phyloP scores from a whole-genome alignment of 1,140 invertebrate genomes.

The Megalopta genalis region DNA sequence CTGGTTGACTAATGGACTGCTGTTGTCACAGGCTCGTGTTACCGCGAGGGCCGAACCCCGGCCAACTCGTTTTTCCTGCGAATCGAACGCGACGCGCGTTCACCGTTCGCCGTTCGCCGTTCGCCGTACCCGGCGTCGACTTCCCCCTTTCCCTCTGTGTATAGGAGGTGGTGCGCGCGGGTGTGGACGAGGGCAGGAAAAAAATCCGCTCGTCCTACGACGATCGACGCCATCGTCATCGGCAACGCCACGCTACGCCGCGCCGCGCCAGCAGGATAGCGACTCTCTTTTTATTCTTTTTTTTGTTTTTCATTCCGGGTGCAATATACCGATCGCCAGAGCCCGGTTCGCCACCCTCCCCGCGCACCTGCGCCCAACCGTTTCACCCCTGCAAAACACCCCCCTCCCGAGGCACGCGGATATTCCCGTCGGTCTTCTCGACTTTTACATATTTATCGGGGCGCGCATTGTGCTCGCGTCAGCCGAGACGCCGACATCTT shows the following conservation, averaged over 20 bases:
- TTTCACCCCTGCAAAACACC: no score
- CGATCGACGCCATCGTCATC: conserved; percentile 12
- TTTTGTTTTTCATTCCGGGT: conserved; percentile 9
- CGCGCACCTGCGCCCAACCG: background rate
- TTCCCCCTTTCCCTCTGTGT: background rate
- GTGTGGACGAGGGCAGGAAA: background rate
- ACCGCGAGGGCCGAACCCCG: conserved; percentile 71
- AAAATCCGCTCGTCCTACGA: background rate
- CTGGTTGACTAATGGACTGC: conserved; percentile 80
- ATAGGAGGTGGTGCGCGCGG: background rate
- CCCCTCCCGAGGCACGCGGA: conserved; percentile 36
- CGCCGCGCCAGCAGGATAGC: background rate
- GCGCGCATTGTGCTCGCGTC: conserved; percentile 66
- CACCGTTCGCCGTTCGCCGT: no score
- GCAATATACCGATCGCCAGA: conserved; percentile 32
- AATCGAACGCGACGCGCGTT: conserved; percentile 51
- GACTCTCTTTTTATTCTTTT: no score
- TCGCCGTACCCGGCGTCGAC: background rate
- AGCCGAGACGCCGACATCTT: conserved; percentile 62
- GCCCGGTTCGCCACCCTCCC: background rate
- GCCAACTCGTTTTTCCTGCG: conserved; percentile 70
- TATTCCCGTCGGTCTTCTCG: conserved; percentile 54
- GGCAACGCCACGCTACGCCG: background rate
- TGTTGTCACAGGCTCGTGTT: conserved; percentile 79
- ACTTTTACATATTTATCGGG: conserved; percentile 72